Conservation (phyloP, 2,113 vertebrate genomes). For the Nansenia antarctica region DNA sequence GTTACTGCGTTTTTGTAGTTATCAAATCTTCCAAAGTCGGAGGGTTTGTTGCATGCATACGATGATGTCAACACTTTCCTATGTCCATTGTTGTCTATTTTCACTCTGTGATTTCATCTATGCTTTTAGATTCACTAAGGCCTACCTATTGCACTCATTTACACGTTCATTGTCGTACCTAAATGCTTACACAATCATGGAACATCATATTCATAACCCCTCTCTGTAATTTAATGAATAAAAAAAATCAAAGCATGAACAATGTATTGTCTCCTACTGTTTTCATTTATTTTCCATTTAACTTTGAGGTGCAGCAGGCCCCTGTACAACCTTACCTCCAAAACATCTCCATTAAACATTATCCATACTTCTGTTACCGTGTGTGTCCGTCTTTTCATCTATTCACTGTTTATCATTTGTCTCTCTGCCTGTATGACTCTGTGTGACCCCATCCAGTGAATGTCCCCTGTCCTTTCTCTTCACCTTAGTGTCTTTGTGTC, state of each 20-base stretch:
- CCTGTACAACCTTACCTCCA: background rate
- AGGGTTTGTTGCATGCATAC: slow-evolving; percentile 54
- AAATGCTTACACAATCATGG: slow-evolving; percentile 38
- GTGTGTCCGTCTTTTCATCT: slow-evolving; percentile 20
- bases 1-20: slow-evolving; percentile 16
- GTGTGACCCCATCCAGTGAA: slow-evolving; percentile 39
- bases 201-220: slow-evolving; percentile 37
- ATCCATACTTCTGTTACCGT: slow-evolving; percentile 21
- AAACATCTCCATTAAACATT: slow-evolving; percentile 54
- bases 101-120: slow-evolving; percentile 46
- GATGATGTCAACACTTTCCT: slow-evolving; percentile 61
- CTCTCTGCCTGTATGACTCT: slow-evolving; percentile 33
- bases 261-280: slow-evolving; percentile 38
- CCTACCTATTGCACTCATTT: slow-evolving; percentile 22
- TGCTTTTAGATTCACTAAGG: background rate
- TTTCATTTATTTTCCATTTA: slow-evolving; percentile 47
- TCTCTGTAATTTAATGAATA: slow-evolving; percentile 48
- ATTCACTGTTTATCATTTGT: background rate
- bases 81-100: slow-evolving; percentile 36
- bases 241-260: slow-evolving; percentile 65
- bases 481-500: no score
- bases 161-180: slow-evolving; percentile 38
- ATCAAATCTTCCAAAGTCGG: background rate
- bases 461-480: no score
- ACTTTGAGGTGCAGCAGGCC: slow-evolving; percentile 16